A percentile compares a stretch with the other conserved stretches of the same genome.
Evolutionary conservation across 2,888 invertebrate genomes (phyloP).

Genomic region (Drosophila suboccidentalis): DNA sequence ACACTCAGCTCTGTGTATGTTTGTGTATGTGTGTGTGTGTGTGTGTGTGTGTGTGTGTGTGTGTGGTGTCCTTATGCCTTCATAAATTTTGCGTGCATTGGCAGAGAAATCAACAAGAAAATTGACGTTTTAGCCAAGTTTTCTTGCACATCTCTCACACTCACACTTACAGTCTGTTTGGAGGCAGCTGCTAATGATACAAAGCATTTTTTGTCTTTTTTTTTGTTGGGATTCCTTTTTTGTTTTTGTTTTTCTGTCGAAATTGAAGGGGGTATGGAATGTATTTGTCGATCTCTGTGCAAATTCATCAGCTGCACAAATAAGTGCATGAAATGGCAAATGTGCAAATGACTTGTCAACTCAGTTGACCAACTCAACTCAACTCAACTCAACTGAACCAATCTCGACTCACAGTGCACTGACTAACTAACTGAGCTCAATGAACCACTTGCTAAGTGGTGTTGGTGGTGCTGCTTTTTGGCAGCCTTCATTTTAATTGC

Average conservation of each 20-base stretch:
- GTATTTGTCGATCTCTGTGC: slow-evolving; percentile 38
- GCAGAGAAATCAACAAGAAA: slow-evolving; percentile 64
- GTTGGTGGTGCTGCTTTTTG: slow-evolving; percentile 9
- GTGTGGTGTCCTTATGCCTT: slow-evolving; percentile 29
- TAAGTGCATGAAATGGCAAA: slow-evolving; percentile 39
- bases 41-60: slow-evolving; percentile 8
- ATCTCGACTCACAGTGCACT: background rate
- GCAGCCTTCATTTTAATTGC: slow-evolving; percentile 64
- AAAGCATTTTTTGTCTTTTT: slow-evolving; percentile 28
- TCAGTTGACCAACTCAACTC: slow-evolving; percentile 22
- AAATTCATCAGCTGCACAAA: slow-evolving; percentile 59
- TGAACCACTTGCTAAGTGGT: slow-evolving; percentile 27
- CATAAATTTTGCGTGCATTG: slow-evolving; percentile 66
- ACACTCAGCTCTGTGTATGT: slow-evolving; percentile 19
- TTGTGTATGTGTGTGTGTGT: slow-evolving; percentile 5
- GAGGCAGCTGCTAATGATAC: slow-evolving; percentile 63
- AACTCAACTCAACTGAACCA: slow-evolving; percentile 10
- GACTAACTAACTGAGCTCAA: slow-evolving; percentile 27
- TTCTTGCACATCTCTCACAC: slow-evolving; percentile 1
- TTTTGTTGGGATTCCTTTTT: background rate
- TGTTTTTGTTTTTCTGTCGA: background rate
- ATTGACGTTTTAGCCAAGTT: slow-evolving; percentile 58
- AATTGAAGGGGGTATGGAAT: background rate
- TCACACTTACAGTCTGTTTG: background rate
- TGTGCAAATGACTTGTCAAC: slow-evolving; percentile 37